Base-by-base conservation (phyloP, 53 echinoderm and acorn worm genomes). In the Astropecten irregularis region DNA sequence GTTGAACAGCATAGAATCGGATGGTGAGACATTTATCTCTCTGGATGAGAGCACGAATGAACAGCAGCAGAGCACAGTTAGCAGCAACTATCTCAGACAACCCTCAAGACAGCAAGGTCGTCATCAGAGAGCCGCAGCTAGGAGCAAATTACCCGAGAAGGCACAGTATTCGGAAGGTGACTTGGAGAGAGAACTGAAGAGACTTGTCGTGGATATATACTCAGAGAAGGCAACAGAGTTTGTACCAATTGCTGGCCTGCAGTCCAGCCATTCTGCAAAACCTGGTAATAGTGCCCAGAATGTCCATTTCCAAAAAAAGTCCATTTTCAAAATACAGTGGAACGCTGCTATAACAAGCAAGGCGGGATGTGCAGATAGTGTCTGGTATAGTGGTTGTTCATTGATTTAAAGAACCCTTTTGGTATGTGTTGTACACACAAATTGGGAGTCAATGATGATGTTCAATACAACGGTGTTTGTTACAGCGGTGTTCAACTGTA, bases 191-290 rank as follows among this genome's bases (percentile, higher is more conserved):
- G 93, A 93, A 69, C 68, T 93, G 23, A 88, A 76, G 51, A 79
- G 76, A n/a, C 73, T 93, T 22, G 93, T 93, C 29, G 82, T 93
- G 57, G 90, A 93, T 42, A 85, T 93, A 31, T 93, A 90, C 54
- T 90, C 90, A 4, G 90, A 87, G 44, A 84, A 63, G 56, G 74
- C 85, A 20, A 85, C 88, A 31, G 70, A 73, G 21, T 87, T 90
- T 84, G 77, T 84, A 16, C 90, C 90, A 29, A 79, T 89, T 35
- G 87, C 84, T 37, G 88, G 90, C 20, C 67, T 69, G 46, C 9
- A 8, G 6, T 6, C 6, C 16, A 49, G 33, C 58, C 57, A 55
- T 26, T 26, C 57, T 39, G 52, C 39, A 55, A 40, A 36, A 57
- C 31, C 32, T 74, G n/a, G n/a, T n/a, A n/a, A n/a, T n/a, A n/a